These are phyloP conservation scores for Pseudonaja textilis DNA, from an alignment of 2,113 vertebrate genomes.

Conservation along the genomic window DNA sequence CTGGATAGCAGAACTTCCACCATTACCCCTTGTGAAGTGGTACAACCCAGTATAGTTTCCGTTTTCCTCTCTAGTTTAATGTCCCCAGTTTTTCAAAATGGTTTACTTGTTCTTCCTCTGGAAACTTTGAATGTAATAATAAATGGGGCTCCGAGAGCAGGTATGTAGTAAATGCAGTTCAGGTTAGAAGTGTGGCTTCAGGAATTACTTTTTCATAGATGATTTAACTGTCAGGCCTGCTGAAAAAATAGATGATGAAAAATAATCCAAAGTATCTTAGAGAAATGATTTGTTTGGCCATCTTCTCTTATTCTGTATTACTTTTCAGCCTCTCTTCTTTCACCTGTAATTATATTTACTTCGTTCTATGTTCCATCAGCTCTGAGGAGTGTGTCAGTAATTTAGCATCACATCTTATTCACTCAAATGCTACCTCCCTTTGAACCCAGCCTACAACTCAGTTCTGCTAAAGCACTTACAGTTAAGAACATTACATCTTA, in stretches of 20 bases:
- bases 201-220: conserved; percentile 1
- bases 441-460: background rate
- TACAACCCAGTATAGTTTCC: background rate
- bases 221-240: background rate
- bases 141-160: background rate
- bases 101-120: background rate
- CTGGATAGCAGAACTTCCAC: background rate
- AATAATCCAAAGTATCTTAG: background rate
- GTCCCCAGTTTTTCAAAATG: background rate
- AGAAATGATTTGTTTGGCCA: background rate
- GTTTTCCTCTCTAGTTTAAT: background rate
- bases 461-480: background rate
- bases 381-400: conserved; percentile 5
- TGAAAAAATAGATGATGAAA: conserved; percentile 10
- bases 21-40: background rate
- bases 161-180: background rate
- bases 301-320: background rate
- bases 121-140: background rate
- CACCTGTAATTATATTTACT: conserved; percentile 13
- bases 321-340: background rate
- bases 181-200: background rate
- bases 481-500: conserved; percentile 7
- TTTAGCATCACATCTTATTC: conserved; percentile 3
- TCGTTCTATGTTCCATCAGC: conserved; percentile 11
- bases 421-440: background rate